These are phyloP conservation scores for Sebastiscus tertius DNA, from an alignment of 2,797 vertebrate genomes.

Conservation along the genomic window DNA sequence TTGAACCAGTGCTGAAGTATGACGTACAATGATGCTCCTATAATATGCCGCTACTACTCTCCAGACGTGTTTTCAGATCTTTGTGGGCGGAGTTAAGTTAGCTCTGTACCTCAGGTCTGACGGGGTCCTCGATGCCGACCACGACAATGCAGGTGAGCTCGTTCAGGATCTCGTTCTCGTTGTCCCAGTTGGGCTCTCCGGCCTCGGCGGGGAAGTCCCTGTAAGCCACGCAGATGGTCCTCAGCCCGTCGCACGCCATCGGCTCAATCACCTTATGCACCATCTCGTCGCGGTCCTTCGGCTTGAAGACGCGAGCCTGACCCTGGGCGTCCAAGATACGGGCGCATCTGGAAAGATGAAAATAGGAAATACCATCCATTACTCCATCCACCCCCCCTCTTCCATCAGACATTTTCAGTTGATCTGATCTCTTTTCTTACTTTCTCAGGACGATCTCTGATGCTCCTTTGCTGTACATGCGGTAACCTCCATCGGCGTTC, in stretches of 20 bases:
- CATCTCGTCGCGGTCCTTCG: constrained; percentile 94
- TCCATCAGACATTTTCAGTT: background rate
- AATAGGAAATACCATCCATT: background rate
- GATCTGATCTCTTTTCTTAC: constrained; percentile 69
- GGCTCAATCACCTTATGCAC: constrained; percentile 95
- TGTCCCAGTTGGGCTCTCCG: constrained; percentile 92
- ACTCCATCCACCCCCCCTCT: background rate
- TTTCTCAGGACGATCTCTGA: constrained; percentile 96
- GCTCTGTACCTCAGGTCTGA: constrained; percentile 90
- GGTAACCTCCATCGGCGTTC: constrained; percentile 86
- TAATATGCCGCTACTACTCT: background rate
- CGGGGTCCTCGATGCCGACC: constrained; percentile 97
- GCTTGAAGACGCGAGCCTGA: constrained; percentile 85
- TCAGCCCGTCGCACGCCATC: constrained; percentile 94
- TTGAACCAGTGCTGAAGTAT: background rate
- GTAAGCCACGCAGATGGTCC: constrained; percentile 95
- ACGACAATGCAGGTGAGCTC: constrained; percentile 92
- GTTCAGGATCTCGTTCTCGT: constrained; percentile 89
- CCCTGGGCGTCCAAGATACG: constrained; percentile 89
- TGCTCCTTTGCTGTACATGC: constrained; percentile 99
- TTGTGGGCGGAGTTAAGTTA: too few species aligned
- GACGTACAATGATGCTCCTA: background rate
- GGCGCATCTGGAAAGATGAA: constrained; percentile 84
- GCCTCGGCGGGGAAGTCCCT: constrained; percentile 86
- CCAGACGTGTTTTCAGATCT: background rate